Evolutionary conservation across 2,113 vertebrate species (phyloP), one percentile per base, ranked within the genome.

Genomic region (Pterocles burchelli): DNA sequence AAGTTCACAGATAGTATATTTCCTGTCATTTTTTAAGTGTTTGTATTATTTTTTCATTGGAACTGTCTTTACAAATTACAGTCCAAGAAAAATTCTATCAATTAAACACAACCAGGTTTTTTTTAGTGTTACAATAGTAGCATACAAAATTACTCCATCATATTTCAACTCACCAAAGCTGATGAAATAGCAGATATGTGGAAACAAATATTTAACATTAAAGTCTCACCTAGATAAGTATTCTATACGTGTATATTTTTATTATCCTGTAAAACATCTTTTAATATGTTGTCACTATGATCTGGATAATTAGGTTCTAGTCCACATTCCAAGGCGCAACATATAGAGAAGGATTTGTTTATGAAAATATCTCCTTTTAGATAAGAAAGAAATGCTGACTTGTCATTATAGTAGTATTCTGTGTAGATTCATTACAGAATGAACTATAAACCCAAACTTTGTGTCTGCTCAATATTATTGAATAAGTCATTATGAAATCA

Each of bases 281-380:
- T 63, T 54, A n/a, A 63, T 52, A 54, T 3, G 0, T 26, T 67
- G 10, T 25, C 4, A 59, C 20, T 54, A 4, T 34, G 2, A 4
- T 68, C 43, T 61, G 6, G 10, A 45, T 46, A 48, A 61, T 51
- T 74, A 33, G 0, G 6, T 74, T 74, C 9, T 52, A 57, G 5
- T 36, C 8, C 20, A 54, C 0, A 0, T 79, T 75, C 6, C 38
- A 24, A 48, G 25, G 9, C 26, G 13, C 19, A 51, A 31, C 9
- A 57, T 14, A 21, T 9, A 55, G 7, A n/a, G 55, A 81, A 29
- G 4, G 18, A 34, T 52, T 5, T 58, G 3, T 45, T 73, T 3
- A 15, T 21, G 5, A 62, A 52, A 83, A 58, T 3, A 17, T 43
- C 22, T 70, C 18, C 11, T 45, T 82, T 70, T 31, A 77, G 10